Evolutionary conservation across 2,888 invertebrate genomes (phyloP), one percentile per base, ranked within the genome.

Genomic region (Bellardia bayeri): DNA sequence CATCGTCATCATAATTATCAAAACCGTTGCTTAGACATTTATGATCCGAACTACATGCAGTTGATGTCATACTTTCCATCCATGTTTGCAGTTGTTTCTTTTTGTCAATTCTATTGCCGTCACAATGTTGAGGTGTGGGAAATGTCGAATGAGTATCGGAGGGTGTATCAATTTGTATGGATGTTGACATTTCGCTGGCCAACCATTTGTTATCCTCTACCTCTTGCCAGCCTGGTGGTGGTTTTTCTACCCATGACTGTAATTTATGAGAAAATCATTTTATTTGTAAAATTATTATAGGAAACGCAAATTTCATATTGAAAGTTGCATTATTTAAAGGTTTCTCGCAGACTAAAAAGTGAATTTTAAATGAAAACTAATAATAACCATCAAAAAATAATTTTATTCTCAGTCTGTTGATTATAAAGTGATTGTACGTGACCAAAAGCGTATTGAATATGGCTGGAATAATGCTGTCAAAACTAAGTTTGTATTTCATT

Each of bases 211-310:
- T 94, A 93, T 98, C 98, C 66, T 96, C 95, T 42, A 95, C 95
- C 90, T 97, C 96, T 93, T 98, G 97, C 98, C 98, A 99, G 8
- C 96, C 96, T 9, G 95, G 94, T 3, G 99, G 99, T 9, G 99
- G 99, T 84, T 96, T 95, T 94, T 99, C 99, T 0, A 98, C 95
- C 99, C 99, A 99, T 0, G 99, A 97, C 94, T 98, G 82, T 54
- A 74, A 51, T 64, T 13, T 64, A 3, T 13, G 13, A 33, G 11
- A 68, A 37, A 23, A 23, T 1, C 23, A 23, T 23, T 23, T 23
- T 23, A 23, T 1, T 23, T 23, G 23, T 23, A 23, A 23, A 23
- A 23, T 23, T 23, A 23, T 23, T 23, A 23, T 23, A 23, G 23
- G 1, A 23, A 23, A 23, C 23, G 1, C 23, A 23, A 23, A 23